Evolutionary conservation across 2,797 vertebrate species (phyloP), one percentile per base, ranked within the genome.

Genomic region (Pantherophis alleghaniensis): DNA sequence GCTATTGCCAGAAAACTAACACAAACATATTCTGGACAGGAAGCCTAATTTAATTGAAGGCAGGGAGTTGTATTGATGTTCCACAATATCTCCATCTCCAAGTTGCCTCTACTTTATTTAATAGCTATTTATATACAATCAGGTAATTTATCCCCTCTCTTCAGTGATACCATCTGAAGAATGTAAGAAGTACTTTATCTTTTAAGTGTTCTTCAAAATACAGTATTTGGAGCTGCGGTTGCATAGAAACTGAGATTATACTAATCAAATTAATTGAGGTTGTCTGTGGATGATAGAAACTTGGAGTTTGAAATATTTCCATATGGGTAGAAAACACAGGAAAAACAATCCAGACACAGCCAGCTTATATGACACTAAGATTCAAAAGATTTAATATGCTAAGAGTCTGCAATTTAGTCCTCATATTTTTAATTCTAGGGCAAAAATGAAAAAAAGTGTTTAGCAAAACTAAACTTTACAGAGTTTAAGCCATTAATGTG

Each of bases 401-500:
- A 92, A 89, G 32, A 9, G 6, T 92, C 12, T 10, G 7, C 5
- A 88, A 24, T 26, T 92, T 89, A 69, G 94, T 13, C 24, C 18
- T 91, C 42, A 2, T 83, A 28, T 24, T 93, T 93, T 90, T 18
- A 9, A 2, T 92, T 92, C 91, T 92, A 79, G 37, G 10, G 4
- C 14, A 92, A 32, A 91, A 93, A 94, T 92, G n/a, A 88, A 51
- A 90, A 91, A 90, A 91, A 90, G 60, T 0, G 3, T 92, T 95
- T 94, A 89, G 86, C 11, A 91, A 93, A 95, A 69, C 5, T 5
- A 26, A 92, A 1, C 92, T 22, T 60, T 90, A 95, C 92, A 88
- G 91, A 95, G 87, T 94, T 91, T 89, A 90, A 87, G 94, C 89
- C 93, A 95, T 96, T 89, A 94, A 6, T 57, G 94, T 94, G 94